A percentile compares a stretch with the other conserved stretches of the same genome.
phyloP scores from a whole-genome alignment of 2,888 invertebrate genomes.

The Conops quadrifasciatus region DNA sequence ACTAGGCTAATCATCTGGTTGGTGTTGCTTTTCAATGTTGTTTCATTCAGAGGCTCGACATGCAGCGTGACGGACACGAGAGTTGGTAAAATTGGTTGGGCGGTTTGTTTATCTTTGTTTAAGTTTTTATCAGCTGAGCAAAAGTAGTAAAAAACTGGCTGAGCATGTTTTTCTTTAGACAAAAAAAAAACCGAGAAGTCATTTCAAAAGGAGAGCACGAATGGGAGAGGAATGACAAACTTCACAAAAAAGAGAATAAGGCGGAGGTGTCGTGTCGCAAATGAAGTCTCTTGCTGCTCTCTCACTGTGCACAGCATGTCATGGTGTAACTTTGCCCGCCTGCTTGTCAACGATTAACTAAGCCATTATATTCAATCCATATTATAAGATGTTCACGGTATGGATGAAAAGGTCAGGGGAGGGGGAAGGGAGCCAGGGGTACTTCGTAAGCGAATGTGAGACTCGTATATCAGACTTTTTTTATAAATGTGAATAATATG shows the following conservation, averaged over 20 bases:
- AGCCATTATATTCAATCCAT: conserved; percentile 36
- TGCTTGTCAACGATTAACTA: conserved; percentile 40
- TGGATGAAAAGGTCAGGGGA: conserved; percentile 2
- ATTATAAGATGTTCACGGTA: conserved; percentile 15
- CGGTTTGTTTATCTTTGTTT: conserved; percentile 3
- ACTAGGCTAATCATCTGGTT: conserved; percentile 63
- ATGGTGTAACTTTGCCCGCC: conserved; percentile 22
- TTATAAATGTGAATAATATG: no score
- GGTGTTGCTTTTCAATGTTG: conserved; percentile 57
- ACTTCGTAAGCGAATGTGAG: neutral
- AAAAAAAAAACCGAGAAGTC: neutral
- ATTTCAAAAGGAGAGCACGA: conserved; percentile 8
- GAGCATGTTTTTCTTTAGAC: neutral
- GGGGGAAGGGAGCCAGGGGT: conserved; percentile 5
- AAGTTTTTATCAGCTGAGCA: conserved; percentile 16
- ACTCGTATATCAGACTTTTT: no score
- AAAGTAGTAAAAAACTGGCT: neutral
- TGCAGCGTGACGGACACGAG: conserved; percentile 32
- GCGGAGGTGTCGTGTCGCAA: conserved; percentile 1
- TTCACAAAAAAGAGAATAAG: neutral
- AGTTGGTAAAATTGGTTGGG: neutral
- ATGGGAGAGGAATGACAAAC: neutral
- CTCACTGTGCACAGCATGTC: conserved; percentile 13
- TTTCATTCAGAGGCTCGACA: conserved; percentile 56
- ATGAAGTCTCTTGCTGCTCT: neutral